Conservation (phyloP, 2,113 vertebrate species). For the Thymallus thymallus region DNA sequence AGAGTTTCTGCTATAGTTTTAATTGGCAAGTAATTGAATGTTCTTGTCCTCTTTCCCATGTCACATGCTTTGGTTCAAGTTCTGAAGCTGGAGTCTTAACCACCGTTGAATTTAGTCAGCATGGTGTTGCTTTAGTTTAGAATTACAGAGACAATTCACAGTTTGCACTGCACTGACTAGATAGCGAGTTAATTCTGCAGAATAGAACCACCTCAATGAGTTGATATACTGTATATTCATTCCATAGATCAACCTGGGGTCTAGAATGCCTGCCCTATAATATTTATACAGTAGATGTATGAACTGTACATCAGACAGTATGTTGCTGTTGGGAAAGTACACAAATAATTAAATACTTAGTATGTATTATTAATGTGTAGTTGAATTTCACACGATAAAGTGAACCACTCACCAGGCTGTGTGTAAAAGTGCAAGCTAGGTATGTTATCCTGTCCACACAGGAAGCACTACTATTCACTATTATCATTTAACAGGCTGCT, state of each 20-base stretch:
- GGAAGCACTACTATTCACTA: constrained; percentile 24
- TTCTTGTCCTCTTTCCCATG: constrained; percentile 9
- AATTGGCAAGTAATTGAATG: neutral
- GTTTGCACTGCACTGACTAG: too few relatives aligned
- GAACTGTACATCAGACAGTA: neutral
- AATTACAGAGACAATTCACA: too few relatives aligned
- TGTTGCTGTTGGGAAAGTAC: neutral
- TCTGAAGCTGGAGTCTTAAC: neutral
- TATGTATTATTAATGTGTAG: neutral
- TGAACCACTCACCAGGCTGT: neutral
- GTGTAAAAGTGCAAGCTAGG: constrained; percentile 36
- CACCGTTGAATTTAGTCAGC: too few relatives aligned
- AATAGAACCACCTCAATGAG: too few relatives aligned
- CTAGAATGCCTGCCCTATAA: neutral
- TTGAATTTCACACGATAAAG: constrained; percentile 21
- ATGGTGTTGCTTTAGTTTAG: too few relatives aligned
- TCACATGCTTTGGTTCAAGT: constrained; percentile 18
- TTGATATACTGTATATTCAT: neutral
- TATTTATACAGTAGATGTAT: neutral
- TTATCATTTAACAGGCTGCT: constrained; percentile 49
- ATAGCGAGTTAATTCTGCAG: too few relatives aligned
- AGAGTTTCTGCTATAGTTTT: constrained; percentile 18
- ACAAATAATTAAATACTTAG: neutral
- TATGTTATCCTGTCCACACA: constrained; percentile 22
- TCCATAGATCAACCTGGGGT: neutral